A percentile compares a stretch with the other conserved stretches of the same genome.
phyloP scores from a whole-genome alignment of 2,113 vertebrate genomes.

The Marcusenius ussheri region DNA sequence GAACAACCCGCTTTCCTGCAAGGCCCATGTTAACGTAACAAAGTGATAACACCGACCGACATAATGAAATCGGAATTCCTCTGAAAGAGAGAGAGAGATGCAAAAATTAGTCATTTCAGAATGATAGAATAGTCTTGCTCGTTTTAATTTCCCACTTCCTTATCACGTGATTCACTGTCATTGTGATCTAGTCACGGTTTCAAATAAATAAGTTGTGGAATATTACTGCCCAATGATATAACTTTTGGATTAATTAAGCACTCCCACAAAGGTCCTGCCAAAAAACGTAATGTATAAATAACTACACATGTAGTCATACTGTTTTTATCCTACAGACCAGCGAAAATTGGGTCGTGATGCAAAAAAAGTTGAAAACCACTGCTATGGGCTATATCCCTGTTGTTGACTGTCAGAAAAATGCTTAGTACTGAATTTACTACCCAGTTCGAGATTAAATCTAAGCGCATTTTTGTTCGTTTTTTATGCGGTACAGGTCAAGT shows the following conservation, averaged over 20 bases:
- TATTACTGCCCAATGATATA: background rate
- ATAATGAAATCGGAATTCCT: background rate
- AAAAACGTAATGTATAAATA: background rate
- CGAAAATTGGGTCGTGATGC: too few relatives aligned
- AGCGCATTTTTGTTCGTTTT: background rate
- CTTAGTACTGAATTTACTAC: background rate
- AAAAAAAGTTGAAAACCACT: background rate
- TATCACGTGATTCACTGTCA: background rate
- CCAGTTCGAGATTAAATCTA: background rate
- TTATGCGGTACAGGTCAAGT: background rate
- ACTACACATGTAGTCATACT: background rate
- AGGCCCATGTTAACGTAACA: background rate
- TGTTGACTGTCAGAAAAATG: background rate
- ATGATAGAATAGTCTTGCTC: background rate
- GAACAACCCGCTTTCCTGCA: background rate
- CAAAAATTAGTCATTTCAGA: background rate
- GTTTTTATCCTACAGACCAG: too few relatives aligned
- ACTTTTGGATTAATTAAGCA: background rate
- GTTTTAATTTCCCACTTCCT: background rate
- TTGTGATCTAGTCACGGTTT: background rate
- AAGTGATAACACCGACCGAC: background rate
- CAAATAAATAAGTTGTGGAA: background rate
- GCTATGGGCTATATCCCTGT: background rate
- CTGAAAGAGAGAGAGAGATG: background rate
- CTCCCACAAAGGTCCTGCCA: background rate